A percentile compares a stretch with the other conserved stretches of the same genome.
These are phyloP conservation scores for Euplexia lucipara DNA, from an alignment of 2,888 invertebrate species.

Conservation along the genomic window DNA sequence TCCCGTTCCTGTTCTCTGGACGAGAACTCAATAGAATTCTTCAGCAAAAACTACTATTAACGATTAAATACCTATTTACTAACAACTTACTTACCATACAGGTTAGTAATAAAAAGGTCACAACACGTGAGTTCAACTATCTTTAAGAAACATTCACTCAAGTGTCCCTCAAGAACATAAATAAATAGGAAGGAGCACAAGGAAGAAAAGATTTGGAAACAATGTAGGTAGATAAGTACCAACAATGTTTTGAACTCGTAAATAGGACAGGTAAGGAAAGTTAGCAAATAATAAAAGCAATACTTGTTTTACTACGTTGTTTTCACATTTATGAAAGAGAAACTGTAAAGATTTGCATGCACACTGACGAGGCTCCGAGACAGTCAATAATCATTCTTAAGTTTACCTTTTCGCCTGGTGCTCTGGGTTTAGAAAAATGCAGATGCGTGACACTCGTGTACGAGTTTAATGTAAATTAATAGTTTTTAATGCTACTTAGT, in stretches of 20 bases:
- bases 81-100: too few relatives aligned
- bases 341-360: constrained; percentile 14
- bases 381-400: constrained; percentile 8
- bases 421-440: not conserved
- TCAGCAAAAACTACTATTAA: too few relatives aligned
- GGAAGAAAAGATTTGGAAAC: constrained; percentile 29
- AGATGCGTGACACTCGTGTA: not conserved
- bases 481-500: too few relatives aligned
- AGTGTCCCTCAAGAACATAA: constrained; percentile 3
- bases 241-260: constrained; percentile 46
- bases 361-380: not conserved
- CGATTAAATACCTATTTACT: too few relatives aligned
- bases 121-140: not conserved
- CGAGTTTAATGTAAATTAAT: too few relatives aligned
- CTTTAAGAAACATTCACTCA: not conserved
- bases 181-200: constrained; percentile 12
- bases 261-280: constrained; percentile 35
- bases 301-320: constrained; percentile 26
- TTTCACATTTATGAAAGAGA: constrained; percentile 18
- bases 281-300: constrained; percentile 39
- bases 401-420: not conserved
- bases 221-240: constrained; percentile 12
- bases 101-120: too few relatives aligned
- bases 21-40: too few relatives aligned
- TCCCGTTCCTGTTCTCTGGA: too few relatives aligned